Base-by-base conservation (phyloP, 2,797 vertebrate genomes). In the Hylomyscus alleni region DNA sequence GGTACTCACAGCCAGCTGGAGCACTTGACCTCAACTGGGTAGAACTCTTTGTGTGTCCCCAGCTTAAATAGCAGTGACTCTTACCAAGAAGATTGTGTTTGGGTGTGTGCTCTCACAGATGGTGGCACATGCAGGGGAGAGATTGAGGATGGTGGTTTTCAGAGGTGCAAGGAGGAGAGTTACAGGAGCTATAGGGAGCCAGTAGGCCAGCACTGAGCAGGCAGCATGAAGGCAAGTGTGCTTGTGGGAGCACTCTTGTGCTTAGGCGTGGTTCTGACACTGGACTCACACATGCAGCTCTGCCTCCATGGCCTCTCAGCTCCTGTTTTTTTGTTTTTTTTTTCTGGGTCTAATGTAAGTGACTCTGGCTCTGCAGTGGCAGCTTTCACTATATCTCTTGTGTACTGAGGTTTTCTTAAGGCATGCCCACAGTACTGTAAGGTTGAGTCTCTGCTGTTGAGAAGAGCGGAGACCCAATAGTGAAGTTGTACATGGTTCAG, bases 391-490 rank as follows among this genome's bases (percentile, higher is more conserved):
- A 3, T 2, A 8, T 37, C 7, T 22, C 5, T 31, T 15, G 8
- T 31, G 20, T 50, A 34, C 4, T 78, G 13, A 0, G 69, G 31
- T 19, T 29, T 54, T 47, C 17, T 52, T 67, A 14, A 12, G 62
- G 73, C 10, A 0, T 2, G 0, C 22, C 14, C 37, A 3, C 10
- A 31, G 4, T 47, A 44, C 2, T 7, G 3, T 50, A 0, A 67
- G 20, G 47, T 82, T 40, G 20, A 54, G 20, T 26, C 60, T 1
- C 50, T 78, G 31, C 60, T 62, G 44, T 44, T 44, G 44, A 44
- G 44, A 44, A 44, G 44, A 44, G 44, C 6, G 44, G 44, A 44
- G 44, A 44, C 44, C 44, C 26, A 67, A 1, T 34, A 13, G 26
- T 31, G 62, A 14, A 13, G 24, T 52, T 65, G 52, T 11, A 1